These are phyloP conservation scores for Dusona sp. DNA, from an alignment of 2,888 invertebrate species.

Conservation along the genomic window DNA sequence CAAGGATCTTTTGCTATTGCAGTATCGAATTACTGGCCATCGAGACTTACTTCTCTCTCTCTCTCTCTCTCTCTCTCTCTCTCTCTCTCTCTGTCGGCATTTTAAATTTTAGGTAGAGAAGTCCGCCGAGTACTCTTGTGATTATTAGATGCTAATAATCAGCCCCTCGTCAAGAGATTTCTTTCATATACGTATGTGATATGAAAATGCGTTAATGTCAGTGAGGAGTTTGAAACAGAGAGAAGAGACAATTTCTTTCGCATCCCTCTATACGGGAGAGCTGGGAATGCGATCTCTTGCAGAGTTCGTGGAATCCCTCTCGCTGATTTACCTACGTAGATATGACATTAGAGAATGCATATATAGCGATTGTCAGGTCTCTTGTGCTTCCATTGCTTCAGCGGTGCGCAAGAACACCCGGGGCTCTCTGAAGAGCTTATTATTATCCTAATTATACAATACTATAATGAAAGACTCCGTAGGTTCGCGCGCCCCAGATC, in stretches of 20 bases:
- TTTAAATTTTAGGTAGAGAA: conserved; percentile 21
- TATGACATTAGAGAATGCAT: conserved; percentile 41
- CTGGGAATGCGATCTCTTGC: conserved; percentile 41
- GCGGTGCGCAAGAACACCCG: conserved; percentile 79
- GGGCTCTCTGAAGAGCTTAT: conserved; percentile 82
- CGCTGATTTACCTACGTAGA: conserved; percentile 36
- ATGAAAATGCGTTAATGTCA: conserved; percentile 27
- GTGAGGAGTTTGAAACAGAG: conserved; percentile 18
- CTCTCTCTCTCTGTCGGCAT: not conserved
- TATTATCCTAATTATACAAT: conserved; percentile 85
- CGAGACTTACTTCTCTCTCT: not conserved
- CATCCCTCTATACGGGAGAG: not conserved
- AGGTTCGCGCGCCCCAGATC: conserved; percentile 69
- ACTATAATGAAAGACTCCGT: conserved; percentile 81
- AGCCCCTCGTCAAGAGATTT: conserved; percentile 69
- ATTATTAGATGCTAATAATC: conserved; percentile 84
- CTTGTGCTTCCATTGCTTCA: conserved; percentile 64
- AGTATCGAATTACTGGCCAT: not conserved
- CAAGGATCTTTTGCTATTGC: not conserved
- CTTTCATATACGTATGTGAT: conserved; percentile 22
- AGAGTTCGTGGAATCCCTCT: conserved; percentile 35
- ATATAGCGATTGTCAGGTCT: conserved; percentile 54
- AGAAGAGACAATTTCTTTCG: conserved; percentile 9
- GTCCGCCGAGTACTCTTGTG: conserved; percentile 71
- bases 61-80: not conserved